phyloP scores from a whole-genome alignment of 2,888 invertebrate species.

The Autographa pulchrina region DNA sequence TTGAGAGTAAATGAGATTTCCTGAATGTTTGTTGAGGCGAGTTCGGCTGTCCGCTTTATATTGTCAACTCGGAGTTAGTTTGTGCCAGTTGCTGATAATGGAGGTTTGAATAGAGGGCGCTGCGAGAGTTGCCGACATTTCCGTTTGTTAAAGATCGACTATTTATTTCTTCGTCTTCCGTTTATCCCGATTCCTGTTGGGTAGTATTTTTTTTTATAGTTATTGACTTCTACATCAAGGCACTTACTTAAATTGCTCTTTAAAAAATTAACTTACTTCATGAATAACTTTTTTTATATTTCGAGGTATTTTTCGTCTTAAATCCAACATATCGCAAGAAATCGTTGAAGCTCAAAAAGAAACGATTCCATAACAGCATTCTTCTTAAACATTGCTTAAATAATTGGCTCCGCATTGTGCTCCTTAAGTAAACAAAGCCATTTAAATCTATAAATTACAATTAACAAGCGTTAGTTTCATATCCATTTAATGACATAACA shows the following conservation, averaged over 20 bases:
- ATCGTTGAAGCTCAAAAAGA: too few species aligned
- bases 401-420: too few species aligned
- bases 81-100: constrained; percentile 2
- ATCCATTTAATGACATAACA: not conserved
- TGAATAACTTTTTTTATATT: too few species aligned
- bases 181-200: not conserved
- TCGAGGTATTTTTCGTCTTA: too few species aligned
- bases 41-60: constrained; percentile 6
- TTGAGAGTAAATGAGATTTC: constrained; percentile 51
- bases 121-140: not conserved
- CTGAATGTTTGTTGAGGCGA: constrained; percentile 15
- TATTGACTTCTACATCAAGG: too few species aligned
- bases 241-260: too few species aligned
- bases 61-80: not conserved
- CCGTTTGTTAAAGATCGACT: not conserved
- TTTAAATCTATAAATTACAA: not conserved
- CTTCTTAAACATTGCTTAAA: too few species aligned
- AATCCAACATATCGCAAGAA: too few species aligned
- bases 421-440: not conserved
- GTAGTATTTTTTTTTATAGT: too few species aligned
- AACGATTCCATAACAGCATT: too few species aligned
- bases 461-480: not conserved
- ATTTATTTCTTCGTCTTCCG: not conserved
- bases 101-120: not conserved
- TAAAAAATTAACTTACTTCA: too few species aligned